Evolutionary conservation across 2,113 vertebrate genomes (phyloP), one percentile per base, ranked within the genome.

Genomic region (Seriola quinqueradiata): DNA sequence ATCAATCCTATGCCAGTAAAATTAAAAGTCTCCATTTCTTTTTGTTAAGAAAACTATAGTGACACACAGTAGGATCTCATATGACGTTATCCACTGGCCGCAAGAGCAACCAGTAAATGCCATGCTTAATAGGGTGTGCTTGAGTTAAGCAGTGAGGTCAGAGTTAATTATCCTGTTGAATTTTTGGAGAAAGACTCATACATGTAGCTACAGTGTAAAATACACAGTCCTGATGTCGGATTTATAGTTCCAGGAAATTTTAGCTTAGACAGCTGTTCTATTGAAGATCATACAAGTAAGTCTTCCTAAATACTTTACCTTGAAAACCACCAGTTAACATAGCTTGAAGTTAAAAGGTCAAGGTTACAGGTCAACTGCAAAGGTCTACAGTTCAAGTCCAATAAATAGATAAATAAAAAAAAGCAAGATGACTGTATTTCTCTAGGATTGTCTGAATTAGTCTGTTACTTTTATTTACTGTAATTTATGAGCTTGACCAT

Each of bases 361-460:
- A 82, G 19, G 48, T 68, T 36, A 70, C 0, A 78, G 65, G 61
- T 80, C 68, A 82, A 4, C 40, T 34, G 19, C 44, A 73, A 58
- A 89, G 81, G 70, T 54, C 63, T 69, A 12, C 4, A 59, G 77
- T 79, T 87, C 71, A 72, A 75, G 70, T 78, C 54, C 75, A 90
- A 77, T 69, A 34, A 76, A 69, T 54, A n/a, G n/a, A 6, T 28
- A 28, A 5, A 34, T 36, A 2, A 28, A 2, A 28, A 54, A 69
- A 55, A 52, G 65, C 32, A 61, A 44, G n/a, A 78, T 38, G 9
- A 19, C 19, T 36, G 66, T 67, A 25, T 63, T 46, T 75, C 46
- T 63, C 48, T 50, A 9, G 28, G 23, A 48, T 50, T 58, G 40
- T 79, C 38, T 76, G 34, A 78, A 65, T 80, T 23, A 21, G 28